Percentiles rank a stretch among this genome's conserved stretches.
These are phyloP conservation scores for Eugnorisma glareosa DNA, from an alignment of 2,888 invertebrate genomes.

Conservation along the genomic window DNA sequence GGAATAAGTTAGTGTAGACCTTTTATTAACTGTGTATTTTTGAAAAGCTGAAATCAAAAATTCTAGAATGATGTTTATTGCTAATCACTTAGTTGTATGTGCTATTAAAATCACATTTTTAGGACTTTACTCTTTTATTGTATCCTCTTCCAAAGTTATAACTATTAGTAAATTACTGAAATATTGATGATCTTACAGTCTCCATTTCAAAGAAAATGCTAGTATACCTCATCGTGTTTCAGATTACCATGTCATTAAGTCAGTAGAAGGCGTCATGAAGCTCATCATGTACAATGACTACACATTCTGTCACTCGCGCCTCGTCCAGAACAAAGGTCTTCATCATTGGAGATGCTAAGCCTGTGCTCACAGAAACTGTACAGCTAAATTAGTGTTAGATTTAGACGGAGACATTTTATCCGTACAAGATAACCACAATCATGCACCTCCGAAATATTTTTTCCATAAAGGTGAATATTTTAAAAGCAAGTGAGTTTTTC, in stretches of 20 bases:
- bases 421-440: slow-evolving; percentile 35
- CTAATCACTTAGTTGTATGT: not conserved
- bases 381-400: slow-evolving; percentile 44
- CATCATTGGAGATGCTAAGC: slow-evolving; percentile 53
- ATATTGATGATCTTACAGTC: not conserved
- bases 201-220: too few relatives aligned
- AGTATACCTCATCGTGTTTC: not conserved
- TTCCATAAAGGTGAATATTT: slow-evolving; percentile 40
- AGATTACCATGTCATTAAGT: slow-evolving; percentile 39
- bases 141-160: too few relatives aligned
- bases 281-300: slow-evolving; percentile 47
- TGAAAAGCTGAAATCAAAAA: not conserved
- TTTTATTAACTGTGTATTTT: not conserved
- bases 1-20: not conserved
- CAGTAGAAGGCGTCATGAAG: slow-evolving; percentile 22
- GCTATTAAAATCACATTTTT: not conserved
- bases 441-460: slow-evolving; percentile 46
- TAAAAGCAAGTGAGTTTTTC: slow-evolving; percentile 34
- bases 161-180: too few relatives aligned
- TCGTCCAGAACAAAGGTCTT: slow-evolving; percentile 24
- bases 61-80: not conserved
- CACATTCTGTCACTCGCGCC: slow-evolving; percentile 36
- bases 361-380: slow-evolving; percentile 49
- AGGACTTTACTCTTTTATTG: too few relatives aligned
- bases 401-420: slow-evolving; percentile 21